Percentiles rank a stretch among this genome's conserved stretches.
These are phyloP conservation scores for Catonia carolina DNA, from an alignment of 2,888 invertebrate species.

Conservation along the genomic window DNA sequence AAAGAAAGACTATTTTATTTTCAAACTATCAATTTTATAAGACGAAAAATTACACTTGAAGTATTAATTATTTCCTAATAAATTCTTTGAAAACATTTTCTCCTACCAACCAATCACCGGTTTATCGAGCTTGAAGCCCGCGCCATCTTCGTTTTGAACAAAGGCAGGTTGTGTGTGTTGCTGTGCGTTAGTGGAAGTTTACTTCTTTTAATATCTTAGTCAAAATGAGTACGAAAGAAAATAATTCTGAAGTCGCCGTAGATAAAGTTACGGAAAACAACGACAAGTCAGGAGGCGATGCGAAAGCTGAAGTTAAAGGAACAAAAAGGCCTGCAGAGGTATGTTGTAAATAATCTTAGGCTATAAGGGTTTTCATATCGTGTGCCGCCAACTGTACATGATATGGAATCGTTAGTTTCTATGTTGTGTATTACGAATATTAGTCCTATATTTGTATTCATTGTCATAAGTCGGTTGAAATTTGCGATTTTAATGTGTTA, in stretches of 20 bases:
- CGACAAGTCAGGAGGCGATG: constrained; percentile 63
- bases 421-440: background rate
- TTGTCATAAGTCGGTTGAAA: background rate
- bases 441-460: background rate
- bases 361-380: background rate
- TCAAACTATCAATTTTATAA: too few relatives aligned
- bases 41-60: too few relatives aligned
- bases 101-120: constrained; percentile 36
- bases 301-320: constrained; percentile 78
- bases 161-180: constrained; percentile 50
- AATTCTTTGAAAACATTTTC: constrained; percentile 19
- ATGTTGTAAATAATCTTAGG: constrained; percentile 43
- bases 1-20: too few relatives aligned
- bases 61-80: too few relatives aligned
- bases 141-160: constrained; percentile 82
- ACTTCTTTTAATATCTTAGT: constrained; percentile 32
- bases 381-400: constrained; percentile 14
- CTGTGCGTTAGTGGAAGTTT: constrained; percentile 33
- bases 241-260: constrained; percentile 76
- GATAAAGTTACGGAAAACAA: constrained; percentile 68
- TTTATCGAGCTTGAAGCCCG: constrained; percentile 52
- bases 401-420: background rate
- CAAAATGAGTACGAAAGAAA: constrained; percentile 72
- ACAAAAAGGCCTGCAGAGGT: constrained; percentile 84
- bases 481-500: background rate